Evolutionary conservation across 2,113 vertebrate genomes (phyloP).

Genomic region (Pluvialis apricaria): DNA sequence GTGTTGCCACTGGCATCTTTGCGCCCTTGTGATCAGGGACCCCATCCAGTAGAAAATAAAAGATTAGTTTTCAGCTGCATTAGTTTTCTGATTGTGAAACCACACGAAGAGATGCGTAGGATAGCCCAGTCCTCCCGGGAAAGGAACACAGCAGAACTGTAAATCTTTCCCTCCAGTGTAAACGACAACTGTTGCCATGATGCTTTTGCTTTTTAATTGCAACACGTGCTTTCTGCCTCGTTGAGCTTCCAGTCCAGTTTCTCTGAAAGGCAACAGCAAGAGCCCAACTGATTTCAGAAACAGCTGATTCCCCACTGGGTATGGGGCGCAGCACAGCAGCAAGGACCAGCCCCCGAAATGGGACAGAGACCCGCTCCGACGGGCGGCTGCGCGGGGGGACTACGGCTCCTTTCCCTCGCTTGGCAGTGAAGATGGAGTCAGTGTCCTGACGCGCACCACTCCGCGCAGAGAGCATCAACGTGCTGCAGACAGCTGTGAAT

Average conservation of each 20-base stretch:
- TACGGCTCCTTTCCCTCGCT: fast-evolving
- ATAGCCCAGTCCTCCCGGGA: neutral
- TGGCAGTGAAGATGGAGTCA: neutral
- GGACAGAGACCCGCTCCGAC: fast-evolving
- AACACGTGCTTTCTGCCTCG: neutral
- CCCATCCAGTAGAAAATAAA: neutral
- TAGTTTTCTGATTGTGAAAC: neutral
- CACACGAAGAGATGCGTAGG: fast-evolving
- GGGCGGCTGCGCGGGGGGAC: fast-evolving
- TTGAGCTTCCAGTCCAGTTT: neutral
- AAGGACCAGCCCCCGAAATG: fast-evolving
- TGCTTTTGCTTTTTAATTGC: neutral
- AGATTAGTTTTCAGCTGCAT: neutral
- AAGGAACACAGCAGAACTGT: neutral
- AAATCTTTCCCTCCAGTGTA: neutral
- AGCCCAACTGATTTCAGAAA: neutral
- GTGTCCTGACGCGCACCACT: neutral
- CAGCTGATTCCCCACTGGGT: fast-evolving
- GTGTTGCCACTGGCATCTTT: neutral
- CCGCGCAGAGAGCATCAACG: neutral
- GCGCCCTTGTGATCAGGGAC: neutral
- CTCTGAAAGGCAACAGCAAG: neutral
- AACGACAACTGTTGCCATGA: neutral
- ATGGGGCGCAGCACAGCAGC: fast-evolving
- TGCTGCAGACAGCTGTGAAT: neutral